Evolutionary conservation across 2,888 invertebrate genomes (phyloP), one percentile per base, ranked within the genome.

Genomic region (Camptogramma bilineatum): DNA sequence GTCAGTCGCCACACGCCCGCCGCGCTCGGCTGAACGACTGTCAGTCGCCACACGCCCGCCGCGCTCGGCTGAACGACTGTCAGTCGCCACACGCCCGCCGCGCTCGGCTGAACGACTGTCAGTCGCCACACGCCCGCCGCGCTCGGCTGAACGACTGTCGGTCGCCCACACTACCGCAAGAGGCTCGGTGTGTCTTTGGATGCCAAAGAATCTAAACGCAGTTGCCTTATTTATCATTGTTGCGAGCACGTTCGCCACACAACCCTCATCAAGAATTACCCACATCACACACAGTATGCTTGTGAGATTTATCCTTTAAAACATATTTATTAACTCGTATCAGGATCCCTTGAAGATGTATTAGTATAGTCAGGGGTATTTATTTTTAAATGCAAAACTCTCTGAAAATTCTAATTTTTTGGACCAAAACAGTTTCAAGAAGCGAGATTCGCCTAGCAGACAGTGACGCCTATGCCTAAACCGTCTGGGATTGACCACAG

Each of bases 91-190:
- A 28, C 4, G 7, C 4, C 21, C 28, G 28, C 28, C 5, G 7
- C 28, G 7, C 28, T 1, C 28, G 21, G 7, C n/a, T n/a, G n/a
- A n/a, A n/a, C n/a, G n/a, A n/a, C n/a, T n/a, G n/a, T n/a, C n/a
- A n/a, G n/a, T n/a, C n/a, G n/a, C 94, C 98, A 99, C 93, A 96
- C 98, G 80, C 96, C 98, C 78, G 97, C 98, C 74, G 97, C 98
- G 78, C 96, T 98, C 82, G 96, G 97, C 85, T 98, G 96, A 66
- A 28, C 56, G 94, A 46, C 46, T 39, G n/a, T 39, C 39, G 3
- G 13, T 10, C 2, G 34, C 34, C 10, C n/a, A 39, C 28, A 28
- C 4, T 8, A 28, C 21, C 28, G 28, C 28, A 1, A 5, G 7
- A n/a, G n/a, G 7, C 28, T 1, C 28, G 5, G 28, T 28, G 28